Percentiles rank a stretch among this genome's conserved stretches.
Evolutionary conservation across 2,113 vertebrate genomes (phyloP).

Genomic region (Ornithorhynchus anatinus): DNA sequence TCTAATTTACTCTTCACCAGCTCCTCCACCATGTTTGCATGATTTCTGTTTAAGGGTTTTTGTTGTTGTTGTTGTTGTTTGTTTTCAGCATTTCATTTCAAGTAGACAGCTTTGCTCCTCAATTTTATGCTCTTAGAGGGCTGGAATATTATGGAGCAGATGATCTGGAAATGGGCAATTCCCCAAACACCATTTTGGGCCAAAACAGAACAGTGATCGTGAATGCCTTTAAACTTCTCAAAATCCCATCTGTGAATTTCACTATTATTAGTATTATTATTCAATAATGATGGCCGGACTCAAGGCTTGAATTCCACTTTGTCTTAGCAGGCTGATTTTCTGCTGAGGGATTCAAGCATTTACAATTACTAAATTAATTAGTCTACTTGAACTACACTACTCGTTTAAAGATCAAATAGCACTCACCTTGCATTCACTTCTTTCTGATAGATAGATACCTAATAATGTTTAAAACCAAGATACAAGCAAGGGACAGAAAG

Average conservation of each 20-base stretch:
- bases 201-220: conserved; percentile 41
- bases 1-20: too few relatives aligned
- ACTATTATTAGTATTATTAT: conserved; percentile 56
- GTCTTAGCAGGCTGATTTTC: conserved; percentile 48
- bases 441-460: conserved; percentile 29
- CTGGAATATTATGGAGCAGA: too few relatives aligned
- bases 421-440: conserved; percentile 32
- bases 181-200: conserved; percentile 47
- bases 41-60: too few relatives aligned
- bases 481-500: too few relatives aligned
- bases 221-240: conserved; percentile 37
- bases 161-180: conserved; percentile 52
- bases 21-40: too few relatives aligned
- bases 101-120: too few relatives aligned
- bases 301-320: conserved; percentile 44
- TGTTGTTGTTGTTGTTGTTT: too few relatives aligned
- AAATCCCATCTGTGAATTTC: conserved; percentile 48
- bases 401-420: conserved; percentile 21
- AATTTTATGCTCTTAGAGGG: too few relatives aligned
- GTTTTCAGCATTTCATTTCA: too few relatives aligned
- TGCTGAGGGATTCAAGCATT: conserved; percentile 45
- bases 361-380: conserved; percentile 47
- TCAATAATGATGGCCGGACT: conserved; percentile 48
- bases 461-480: conserved; percentile 33
- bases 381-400: conserved; percentile 23